Base-by-base conservation (phyloP, 2,797 vertebrate species). In the Lepilemur ruficaudatus region DNA sequence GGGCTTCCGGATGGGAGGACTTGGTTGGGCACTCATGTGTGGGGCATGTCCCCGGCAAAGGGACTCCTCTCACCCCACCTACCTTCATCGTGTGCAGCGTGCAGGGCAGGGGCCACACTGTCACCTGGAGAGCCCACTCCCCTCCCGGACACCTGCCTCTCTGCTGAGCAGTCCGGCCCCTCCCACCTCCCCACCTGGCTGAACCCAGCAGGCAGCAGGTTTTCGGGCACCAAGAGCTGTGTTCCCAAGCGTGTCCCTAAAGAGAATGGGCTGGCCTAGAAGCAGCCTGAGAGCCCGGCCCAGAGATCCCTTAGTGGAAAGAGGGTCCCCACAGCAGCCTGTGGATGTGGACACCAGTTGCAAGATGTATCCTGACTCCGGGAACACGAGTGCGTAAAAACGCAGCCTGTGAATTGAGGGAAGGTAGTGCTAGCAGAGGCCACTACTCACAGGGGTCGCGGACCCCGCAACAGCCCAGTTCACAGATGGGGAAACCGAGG, bases 271-370 rank as follows among this genome's bases (percentile, higher is more conserved):
- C 35, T 57, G 79, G n/a, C 50, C 79, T 63, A 18, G 43, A 55
- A 57, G 25, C 55, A 63, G 14, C 48, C 78, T 11, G 5, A 92
- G 87, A 67, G 7, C 23, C 46, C 32, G 20, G 48, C n/a, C 55
- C 18, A 13, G 9, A 30, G 78, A 10, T 59, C 67, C 52, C 59
- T 75, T 4, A 5, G 7, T 15, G 12, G 50, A 46, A 35, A 18
- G 48, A 38, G 25, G 41, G 57, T 1, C 91, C 43, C 41, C 41
- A 18, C 1, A 10, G 52, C 35, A 23, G 55, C 89, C 7, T 18
- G 5, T 25, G 15, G 6, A 35, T 4, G 11, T 2, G 63, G 12
- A 7, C 8, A 0, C 18, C 41, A 14, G 83, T 32, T 0, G 3
- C 32, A 30, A 15, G 85, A 32, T 7, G 0, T 15, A 0, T 22